Evolutionary conservation across 2,888 invertebrate genomes (phyloP), one percentile per base, ranked within the genome.

Genomic region (Lepidocyrtoides sp.): DNA sequence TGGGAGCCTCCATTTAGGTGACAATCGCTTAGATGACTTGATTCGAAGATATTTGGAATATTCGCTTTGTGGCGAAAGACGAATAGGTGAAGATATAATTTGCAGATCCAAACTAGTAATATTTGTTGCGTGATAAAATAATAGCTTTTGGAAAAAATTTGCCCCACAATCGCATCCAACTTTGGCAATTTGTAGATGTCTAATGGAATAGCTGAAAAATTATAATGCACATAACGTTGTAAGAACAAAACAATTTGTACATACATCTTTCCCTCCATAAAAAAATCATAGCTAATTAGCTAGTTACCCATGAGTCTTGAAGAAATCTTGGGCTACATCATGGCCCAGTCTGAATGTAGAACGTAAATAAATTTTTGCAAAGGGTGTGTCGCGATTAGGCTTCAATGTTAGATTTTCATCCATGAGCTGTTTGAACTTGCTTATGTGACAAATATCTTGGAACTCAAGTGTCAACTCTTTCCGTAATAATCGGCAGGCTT

Each of bases 151-250:
- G 51, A 91, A 91, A 72, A 91, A 91, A 36, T 91, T 91, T 12
- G 91, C 91, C 1, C 91, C 91, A 60, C 91, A 91, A 26, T 91
- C 91, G 51, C 91, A 91, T 51, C 91, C 91, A 26, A 91, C 91
- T 54, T 91, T 91, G 0, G 86, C 82, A 26, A 91, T 91, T 41
- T 77, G 77, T 2, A 91, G 32, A 26, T 72, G 82, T 32, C 36
- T 66, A 23, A 91, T 72, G 29, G 48, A 60, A 23, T 91, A 63
- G 7, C 89, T 89, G 69, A 41, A 82, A 82, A 54, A 5, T 8
- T 0, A 29, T 8, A 79, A n/a, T n/a, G n/a, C n/a, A n/a, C n/a
- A n/a, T 51, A 41, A 41, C 2, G 32, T 72, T 72, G n/a, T 14
- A 36, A 75, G 7, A 41, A 41, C 72, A 66, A 32, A 14, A 26